Evolutionary conservation across 2,888 invertebrate genomes (phyloP), one percentile per base, ranked within the genome.

Genomic region (Epinotia nisella): DNA sequence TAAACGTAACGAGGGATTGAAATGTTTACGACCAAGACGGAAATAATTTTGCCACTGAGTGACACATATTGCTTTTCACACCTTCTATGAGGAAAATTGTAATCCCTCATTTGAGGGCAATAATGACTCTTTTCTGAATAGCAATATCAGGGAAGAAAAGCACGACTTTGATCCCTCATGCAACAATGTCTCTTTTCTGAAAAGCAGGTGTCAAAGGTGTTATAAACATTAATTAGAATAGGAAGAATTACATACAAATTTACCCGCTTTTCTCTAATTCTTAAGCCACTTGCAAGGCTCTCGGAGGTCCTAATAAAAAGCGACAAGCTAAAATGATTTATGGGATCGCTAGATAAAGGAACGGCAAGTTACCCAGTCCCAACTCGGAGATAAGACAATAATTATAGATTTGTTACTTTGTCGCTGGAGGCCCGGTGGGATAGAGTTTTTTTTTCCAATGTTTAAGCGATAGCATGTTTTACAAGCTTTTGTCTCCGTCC

Each of bases 321-420:
- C 82, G 91, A 88, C 91, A 88, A 85, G 81, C 82, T 85, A 86
- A 89, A 88, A 91, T 91, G 91, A 91, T 90, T 91, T 88, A 91
- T 91, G 89, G 86, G 82, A 81, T 82, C 85, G 85, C 86, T 87
- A 89, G 88, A 90, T 90, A 88, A 88, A 87, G 88, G 84, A 87
- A 84, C 84, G 85, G 84, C 88, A 87, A 89, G 85, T 88, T 88
- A 81, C 83, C 82, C 83, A 79, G 78, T 81, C 81, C 81, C 79
- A 78, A 53, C 78, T 75, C 69, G 29, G 71, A 83, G 87, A 90
- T 89, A 90, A 86, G 85, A 77, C 85, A 84, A 87, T 83, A 84
- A 87, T 88, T 89, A 89, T 90, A 89, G 89, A 90, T 89, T 87
- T 87, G 87, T 88, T 83, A 85, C 86, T 86, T 82, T 83, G 86